These are phyloP conservation scores for Pocota personata DNA, from an alignment of 2,888 invertebrate genomes.

Conservation along the genomic window DNA sequence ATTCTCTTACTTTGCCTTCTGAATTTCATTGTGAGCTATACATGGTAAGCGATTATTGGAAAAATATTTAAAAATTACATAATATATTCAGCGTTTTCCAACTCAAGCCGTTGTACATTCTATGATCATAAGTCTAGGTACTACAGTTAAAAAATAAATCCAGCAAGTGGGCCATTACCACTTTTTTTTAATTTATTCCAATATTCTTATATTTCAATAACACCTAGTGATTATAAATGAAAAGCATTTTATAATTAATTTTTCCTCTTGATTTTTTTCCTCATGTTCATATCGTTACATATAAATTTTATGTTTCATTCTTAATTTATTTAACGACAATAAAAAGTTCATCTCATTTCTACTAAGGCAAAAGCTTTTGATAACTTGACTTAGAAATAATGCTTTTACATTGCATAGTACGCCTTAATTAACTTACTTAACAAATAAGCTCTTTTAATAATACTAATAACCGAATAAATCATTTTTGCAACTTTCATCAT, in stretches of 20 bases:
- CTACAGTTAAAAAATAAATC: neutral
- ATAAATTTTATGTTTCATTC: neutral
- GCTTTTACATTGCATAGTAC: constrained; percentile 61
- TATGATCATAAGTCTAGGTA: constrained; percentile 32
- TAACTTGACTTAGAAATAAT: constrained; percentile 55
- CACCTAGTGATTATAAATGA: constrained; percentile 19
- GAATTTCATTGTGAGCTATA: too few species aligned
- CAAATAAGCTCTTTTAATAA: constrained; percentile 31
- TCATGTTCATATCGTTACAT: constrained; percentile 61
- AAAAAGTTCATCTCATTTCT: constrained; percentile 65
- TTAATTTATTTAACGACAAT: constrained; percentile 5
- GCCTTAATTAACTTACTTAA: constrained; percentile 37
- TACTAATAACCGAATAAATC: constrained; percentile 8
- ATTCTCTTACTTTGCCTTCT: too few species aligned
- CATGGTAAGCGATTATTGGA: too few species aligned
- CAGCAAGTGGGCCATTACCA: constrained; percentile 2
- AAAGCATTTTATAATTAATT: constrained; percentile 19
- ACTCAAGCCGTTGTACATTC: constrained; percentile 29
- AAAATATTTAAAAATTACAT: too few species aligned
- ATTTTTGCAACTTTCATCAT: constrained; percentile 48
- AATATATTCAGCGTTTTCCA: constrained; percentile 2
- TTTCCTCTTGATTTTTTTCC: constrained; percentile 26
- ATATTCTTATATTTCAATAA: constrained; percentile 22
- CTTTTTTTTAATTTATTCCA: constrained; percentile 16
- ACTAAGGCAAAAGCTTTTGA: constrained; percentile 73